Conservation (phyloP, 2,113 vertebrate genomes). For the Mustela lutreola region DNA sequence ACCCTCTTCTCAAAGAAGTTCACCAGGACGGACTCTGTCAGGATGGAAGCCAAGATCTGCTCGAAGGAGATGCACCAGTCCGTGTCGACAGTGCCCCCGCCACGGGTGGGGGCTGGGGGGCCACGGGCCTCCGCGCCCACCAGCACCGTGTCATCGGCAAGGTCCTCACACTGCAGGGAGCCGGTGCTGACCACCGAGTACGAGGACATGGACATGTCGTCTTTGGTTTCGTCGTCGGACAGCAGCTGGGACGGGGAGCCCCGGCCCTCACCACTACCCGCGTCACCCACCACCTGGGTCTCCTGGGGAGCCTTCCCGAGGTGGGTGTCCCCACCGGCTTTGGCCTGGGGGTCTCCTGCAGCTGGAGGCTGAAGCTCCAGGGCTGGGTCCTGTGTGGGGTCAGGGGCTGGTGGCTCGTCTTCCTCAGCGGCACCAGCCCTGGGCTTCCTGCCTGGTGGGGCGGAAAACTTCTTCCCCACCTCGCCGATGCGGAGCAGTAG, state of each 20-base stretch:
- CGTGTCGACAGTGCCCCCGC: constrained; percentile 89
- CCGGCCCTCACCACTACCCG: constrained; percentile 79
- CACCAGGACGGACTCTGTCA: constrained; percentile 95
- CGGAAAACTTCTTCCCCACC: constrained; percentile 96
- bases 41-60: constrained; percentile 97
- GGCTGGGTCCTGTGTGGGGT: constrained; percentile 77
- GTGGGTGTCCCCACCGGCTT: constrained; percentile 68
- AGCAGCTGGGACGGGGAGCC: constrained; percentile 86
- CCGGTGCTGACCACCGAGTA: constrained; percentile 95
- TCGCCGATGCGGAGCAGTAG: constrained; percentile 96
- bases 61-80: constrained; percentile 99
- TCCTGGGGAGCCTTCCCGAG: constrained; percentile 82
- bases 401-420: constrained; percentile 75
- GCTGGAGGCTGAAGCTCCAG: constrained; percentile 77
- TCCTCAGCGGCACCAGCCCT: constrained; percentile 82
- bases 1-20: constrained; percentile 96
- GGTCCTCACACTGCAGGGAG: constrained; percentile 95
- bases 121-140: constrained; percentile 88
- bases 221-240: constrained; percentile 93
- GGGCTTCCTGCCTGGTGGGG: constrained; percentile 86
- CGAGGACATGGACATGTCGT: constrained; percentile 96
- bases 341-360: constrained; percentile 74
- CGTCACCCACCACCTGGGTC: constrained; percentile 82
- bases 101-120: constrained; percentile 76
- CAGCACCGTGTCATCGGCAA: constrained; percentile 93